A percentile compares a stretch with the other conserved stretches of the same genome.
Evolutionary conservation across 1,140 invertebrate genomes (phyloP).

Genomic region (Trichonephila clavipes): DNA sequence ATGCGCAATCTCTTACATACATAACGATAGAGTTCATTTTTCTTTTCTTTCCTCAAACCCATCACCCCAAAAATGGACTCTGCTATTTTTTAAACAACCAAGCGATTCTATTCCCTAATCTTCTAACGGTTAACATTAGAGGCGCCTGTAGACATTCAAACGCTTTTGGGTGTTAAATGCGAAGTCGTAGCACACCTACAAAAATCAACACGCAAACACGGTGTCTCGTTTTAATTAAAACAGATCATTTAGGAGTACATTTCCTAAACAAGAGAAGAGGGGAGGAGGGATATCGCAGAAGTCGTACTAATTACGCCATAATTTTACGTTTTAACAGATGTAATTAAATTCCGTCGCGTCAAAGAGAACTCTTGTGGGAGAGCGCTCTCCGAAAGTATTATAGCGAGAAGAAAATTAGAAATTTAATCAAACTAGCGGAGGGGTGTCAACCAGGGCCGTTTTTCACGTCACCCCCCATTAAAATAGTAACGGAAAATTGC

Average conservation of each 20-base stretch:
- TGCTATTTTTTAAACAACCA: too few relatives aligned
- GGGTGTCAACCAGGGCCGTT: not conserved
- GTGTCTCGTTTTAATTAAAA: not conserved
- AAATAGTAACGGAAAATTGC: not conserved
- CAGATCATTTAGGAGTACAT: not conserved
- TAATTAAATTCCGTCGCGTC: not conserved
- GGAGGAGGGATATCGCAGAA: too few relatives aligned
- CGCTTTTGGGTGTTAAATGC: not conserved
- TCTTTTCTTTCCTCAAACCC: too few relatives aligned
- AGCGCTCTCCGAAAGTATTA: not conserved
- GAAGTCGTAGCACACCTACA: not conserved
- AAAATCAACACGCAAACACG: not conserved
- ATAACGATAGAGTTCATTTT: too few relatives aligned
- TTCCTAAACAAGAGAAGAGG: not conserved
- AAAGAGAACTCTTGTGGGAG: not conserved
- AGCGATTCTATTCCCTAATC: too few relatives aligned
- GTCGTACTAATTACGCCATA: not conserved
- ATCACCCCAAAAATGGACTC: too few relatives aligned
- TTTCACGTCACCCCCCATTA: not conserved
- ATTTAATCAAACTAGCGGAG: not conserved
- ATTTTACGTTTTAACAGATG: not conserved
- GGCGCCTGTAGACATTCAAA: not conserved
- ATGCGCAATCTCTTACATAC: too few relatives aligned
- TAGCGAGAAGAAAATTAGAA: not conserved
- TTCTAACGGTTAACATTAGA: too few relatives aligned